These are phyloP conservation scores for Palythoa heliodiscus DNA, from an alignment of 92 coral and sea anemone genomes.

Conservation along the genomic window DNA sequence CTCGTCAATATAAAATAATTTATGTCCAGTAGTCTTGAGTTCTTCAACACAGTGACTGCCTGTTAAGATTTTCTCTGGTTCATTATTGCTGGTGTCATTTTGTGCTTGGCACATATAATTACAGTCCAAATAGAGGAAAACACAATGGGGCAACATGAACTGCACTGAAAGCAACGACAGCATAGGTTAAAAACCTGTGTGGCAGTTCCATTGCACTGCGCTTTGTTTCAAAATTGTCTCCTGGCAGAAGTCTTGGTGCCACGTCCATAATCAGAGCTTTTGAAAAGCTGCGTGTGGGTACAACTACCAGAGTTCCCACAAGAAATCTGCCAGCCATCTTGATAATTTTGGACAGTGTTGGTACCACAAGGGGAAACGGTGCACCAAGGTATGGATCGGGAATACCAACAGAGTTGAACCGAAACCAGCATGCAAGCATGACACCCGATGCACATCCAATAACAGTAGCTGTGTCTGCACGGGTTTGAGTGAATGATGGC, in stretches of 20 bases:
- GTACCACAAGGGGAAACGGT: conserved; percentile 64
- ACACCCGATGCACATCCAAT: conserved; percentile 80
- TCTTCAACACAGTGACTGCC: too few relatives aligned
- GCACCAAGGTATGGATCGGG: conserved; percentile 78
- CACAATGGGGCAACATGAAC: conserved; percentile 72
- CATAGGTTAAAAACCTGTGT: conserved; percentile 86
- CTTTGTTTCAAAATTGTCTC: conserved; percentile 66
- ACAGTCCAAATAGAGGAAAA: conserved; percentile 72
- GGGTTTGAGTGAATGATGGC: conserved; percentile 78
- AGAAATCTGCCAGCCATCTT: conserved; percentile 77
- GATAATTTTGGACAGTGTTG: conserved; percentile 64
- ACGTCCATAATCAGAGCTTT: conserved; percentile 72
- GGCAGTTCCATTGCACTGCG: conserved; percentile 79
- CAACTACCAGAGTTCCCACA: conserved; percentile 72
- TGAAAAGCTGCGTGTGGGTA: conserved; percentile 73
- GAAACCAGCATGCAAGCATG: conserved; percentile 72
- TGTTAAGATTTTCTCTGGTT: too few relatives aligned
- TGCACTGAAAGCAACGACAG: conserved; percentile 73
- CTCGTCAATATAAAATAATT: too few relatives aligned
- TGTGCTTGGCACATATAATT: neutral
- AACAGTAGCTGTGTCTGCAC: conserved; percentile 86
- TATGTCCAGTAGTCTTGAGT: too few relatives aligned
- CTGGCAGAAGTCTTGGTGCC: conserved; percentile 79
- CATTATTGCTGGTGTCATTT: too few relatives aligned
- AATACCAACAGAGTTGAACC: conserved; percentile 61